These are phyloP conservation scores for Sinhomidia bicolor DNA, from an alignment of 2,888 invertebrate species.

Conservation along the genomic window DNA sequence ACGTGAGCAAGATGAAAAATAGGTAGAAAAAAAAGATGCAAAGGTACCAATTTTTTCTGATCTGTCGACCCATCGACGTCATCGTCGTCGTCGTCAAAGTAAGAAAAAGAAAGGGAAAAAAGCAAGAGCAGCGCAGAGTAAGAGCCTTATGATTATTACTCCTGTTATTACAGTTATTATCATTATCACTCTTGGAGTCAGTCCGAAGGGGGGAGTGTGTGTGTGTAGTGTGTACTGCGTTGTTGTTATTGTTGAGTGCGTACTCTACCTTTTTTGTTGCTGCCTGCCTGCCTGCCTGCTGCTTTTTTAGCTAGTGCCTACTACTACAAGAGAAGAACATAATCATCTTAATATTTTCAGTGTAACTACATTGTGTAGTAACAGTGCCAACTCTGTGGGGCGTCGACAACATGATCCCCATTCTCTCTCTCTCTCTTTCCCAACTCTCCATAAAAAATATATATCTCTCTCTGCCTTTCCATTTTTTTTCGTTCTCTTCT, in stretches of 20 bases:
- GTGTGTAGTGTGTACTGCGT: neutral
- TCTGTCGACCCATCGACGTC: neutral
- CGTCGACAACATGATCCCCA: constrained; percentile 70
- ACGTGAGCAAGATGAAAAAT: neutral
- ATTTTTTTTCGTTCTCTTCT: neutral
- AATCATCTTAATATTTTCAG: constrained; percentile 65
- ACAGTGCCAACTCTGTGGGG: constrained; percentile 74
- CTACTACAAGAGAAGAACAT: constrained; percentile 44
- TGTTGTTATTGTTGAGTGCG: too few relatives aligned
- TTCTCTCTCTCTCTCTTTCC: constrained; percentile 21
- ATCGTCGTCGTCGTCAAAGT: neutral
- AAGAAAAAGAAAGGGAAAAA: constrained; percentile 1
- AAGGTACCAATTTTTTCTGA: neutral
- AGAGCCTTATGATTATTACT: constrained; percentile 49
- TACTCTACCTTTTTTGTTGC: neutral
- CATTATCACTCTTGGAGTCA: constrained; percentile 70
- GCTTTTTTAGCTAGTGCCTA: too few relatives aligned
- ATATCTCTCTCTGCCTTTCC: neutral
- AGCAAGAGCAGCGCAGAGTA: neutral
- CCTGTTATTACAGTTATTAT: constrained; percentile 70
- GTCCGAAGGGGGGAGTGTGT: constrained; percentile 33
- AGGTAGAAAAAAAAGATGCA: neutral
- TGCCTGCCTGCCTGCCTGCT: neutral
- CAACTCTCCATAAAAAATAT: neutral
- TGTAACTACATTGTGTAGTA: constrained; percentile 74